phyloP scores from a whole-genome alignment of 2,113 vertebrate genomes.

The Uropsilus gracilis region DNA sequence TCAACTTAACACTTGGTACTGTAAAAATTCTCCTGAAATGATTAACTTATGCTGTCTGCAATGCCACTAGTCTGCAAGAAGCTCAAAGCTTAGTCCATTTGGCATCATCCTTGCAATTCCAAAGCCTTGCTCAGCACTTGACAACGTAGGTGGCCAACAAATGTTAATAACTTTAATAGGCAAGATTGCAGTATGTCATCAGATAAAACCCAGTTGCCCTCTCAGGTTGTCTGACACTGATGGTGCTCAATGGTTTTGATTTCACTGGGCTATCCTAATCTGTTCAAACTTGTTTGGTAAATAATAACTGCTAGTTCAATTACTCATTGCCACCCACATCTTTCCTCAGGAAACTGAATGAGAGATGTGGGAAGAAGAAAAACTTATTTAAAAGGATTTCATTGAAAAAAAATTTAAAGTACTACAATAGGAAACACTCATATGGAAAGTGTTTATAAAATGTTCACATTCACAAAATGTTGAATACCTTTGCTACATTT shows the following conservation, averaged over 20 bases:
- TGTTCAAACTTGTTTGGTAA: conserved; percentile 6
- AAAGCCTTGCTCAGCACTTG: neutral
- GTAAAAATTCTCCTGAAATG: neutral
- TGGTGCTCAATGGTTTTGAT: neutral
- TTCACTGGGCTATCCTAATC: neutral
- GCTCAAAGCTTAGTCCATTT: neutral
- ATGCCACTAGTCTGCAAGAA: neutral
- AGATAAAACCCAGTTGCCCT: neutral
- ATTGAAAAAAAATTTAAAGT: neutral
- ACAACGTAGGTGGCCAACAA: neutral
- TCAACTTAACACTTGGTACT: neutral
- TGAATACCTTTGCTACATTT: neutral
- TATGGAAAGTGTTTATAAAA: neutral
- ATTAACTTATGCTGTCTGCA: neutral
- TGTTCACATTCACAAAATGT: neutral
- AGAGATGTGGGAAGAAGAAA: neutral
- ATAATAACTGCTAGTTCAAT: neutral
- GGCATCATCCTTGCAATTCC: neutral
- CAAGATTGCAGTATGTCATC: neutral
- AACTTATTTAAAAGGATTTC: neutral
- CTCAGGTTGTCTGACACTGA: neutral
- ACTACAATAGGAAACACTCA: neutral
- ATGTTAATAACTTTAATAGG: neutral
- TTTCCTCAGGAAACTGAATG: neutral
- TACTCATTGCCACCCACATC: neutral